Percentiles rank a stretch among this genome's conserved stretches.
These are phyloP conservation scores for Rhingia rostrata DNA, from an alignment of 2,888 invertebrate species.

Conservation along the genomic window DNA sequence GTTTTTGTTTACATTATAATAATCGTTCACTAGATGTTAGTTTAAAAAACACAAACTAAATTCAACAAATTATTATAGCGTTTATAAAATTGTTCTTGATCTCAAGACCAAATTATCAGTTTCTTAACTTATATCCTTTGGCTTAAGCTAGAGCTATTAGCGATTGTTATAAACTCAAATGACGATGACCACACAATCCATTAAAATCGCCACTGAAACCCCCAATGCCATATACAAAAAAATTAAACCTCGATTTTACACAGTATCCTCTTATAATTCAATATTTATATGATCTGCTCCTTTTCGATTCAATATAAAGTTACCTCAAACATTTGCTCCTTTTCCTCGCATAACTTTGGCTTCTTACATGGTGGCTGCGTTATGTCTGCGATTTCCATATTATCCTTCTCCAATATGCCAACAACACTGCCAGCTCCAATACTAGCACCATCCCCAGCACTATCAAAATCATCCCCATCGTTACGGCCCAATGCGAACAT, in stretches of 20 bases:
- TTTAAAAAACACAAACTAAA: no score
- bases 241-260: background rate
- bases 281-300: slow-evolving; percentile 1
- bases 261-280: background rate
- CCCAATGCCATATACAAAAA: background rate
- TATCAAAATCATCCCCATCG: slow-evolving; percentile 31
- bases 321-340: slow-evolving; percentile 77
- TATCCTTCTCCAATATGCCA: slow-evolving; percentile 38
- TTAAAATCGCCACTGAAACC: background rate
- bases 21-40: no score
- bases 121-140: no score
- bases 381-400: slow-evolving; percentile 40
- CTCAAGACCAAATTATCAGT: no score
- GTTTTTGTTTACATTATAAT: no score
- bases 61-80: no score
- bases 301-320: slow-evolving; percentile 23
- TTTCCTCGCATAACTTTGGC: slow-evolving; percentile 55
- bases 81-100: no score
- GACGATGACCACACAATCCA: no score
- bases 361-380: slow-evolving; percentile 64
- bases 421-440: slow-evolving; percentile 24
- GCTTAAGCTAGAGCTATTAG: no score
- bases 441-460: slow-evolving; percentile 18
- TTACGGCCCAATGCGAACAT: slow-evolving; percentile 63
- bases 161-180: no score